Base-by-base conservation (phyloP, 2,113 vertebrate genomes). In the Sinocyclocheilus grahami region DNA sequence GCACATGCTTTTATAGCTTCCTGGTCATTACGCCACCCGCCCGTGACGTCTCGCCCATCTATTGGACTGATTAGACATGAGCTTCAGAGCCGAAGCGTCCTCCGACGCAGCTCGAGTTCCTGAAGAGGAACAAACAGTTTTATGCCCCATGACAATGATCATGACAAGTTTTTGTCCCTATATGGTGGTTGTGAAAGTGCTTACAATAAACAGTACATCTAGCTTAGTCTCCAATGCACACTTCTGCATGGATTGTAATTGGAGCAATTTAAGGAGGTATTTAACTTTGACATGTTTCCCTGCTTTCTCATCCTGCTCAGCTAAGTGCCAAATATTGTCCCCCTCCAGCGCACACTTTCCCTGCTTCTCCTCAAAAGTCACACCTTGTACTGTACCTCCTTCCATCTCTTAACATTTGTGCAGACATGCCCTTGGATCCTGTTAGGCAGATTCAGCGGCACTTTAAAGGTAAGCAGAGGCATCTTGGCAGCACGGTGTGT, bases 351-450 rank as follows among this genome's bases (percentile, higher is more conserved):
- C 37, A 75, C 80, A 39, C 86, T 76, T 83, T 83, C 48, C 46
- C n/a, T 69, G 46, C 33, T 39, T 83, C 30, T 22, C 42, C 46
- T 71, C 33, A 37, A 82, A 48, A 89, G 75, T 82, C 63, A 80
- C 48, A 30, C 55, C 37, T 27, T 83, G 27, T 30, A n/a, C 20
- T 83, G 78, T 85, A 69, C 14, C 62, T 39, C 18, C 51, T 37
- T 24, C 78, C 72, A 74, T 75, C 16, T 85, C 42, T 78, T 5
- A 53, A 67, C 27, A 55, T 87, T 20, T 87, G 86, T 83, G 60
- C 58, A 86, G 88, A 89, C 86, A 83, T 85, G 86, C 75, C 82
- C 24, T 69, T 69, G 80, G 58, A 85, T 87, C 75, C 33, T 85
- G 88, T 80, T 83, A 51, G 55, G 46, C 46, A 48, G 42, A 46